Evolutionary conservation across 2,888 invertebrate species (phyloP).

Genomic region (Nemotelus pantherinus): DNA sequence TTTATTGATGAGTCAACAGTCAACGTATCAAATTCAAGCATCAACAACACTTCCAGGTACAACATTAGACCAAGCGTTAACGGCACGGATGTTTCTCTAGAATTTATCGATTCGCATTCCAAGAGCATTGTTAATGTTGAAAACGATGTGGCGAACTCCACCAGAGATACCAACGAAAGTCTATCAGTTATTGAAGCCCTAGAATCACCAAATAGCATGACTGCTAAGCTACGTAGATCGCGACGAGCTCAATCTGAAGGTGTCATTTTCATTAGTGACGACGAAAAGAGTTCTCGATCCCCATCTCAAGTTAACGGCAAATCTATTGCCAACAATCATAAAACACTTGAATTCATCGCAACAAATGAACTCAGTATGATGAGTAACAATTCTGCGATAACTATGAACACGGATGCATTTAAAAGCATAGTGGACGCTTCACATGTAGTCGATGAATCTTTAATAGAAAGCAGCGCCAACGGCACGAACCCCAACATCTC

Average conservation of each 20-base stretch:
- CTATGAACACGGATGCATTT: constrained; percentile 9
- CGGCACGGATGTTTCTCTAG: not conserved
- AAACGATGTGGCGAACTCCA: not conserved
- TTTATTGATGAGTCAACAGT: constrained; percentile 33
- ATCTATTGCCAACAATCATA: not conserved
- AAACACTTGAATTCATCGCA: constrained; percentile 22
- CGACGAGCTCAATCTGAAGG: not conserved
- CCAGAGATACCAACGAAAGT: not conserved
- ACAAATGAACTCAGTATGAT: constrained; percentile 4
- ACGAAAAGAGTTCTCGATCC: not conserved
- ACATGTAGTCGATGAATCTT: not conserved
- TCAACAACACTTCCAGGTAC: not conserved
- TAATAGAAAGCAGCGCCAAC: not conserved
- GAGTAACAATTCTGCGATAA: not conserved
- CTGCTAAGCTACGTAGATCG: not conserved
- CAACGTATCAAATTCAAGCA: not conserved
- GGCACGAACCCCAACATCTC: not conserved
- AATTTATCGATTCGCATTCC: constrained; percentile 1
- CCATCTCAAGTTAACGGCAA: not conserved
- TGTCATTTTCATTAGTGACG: constrained; percentile 25
- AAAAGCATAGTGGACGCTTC: not conserved
- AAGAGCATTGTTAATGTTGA: not conserved
- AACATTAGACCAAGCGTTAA: constrained; percentile 5
- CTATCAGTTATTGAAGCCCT: not conserved
- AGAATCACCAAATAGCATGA: not conserved